phyloP scores from a whole-genome alignment of 1,140 invertebrate species.

The Spodoptera frugiperda region DNA sequence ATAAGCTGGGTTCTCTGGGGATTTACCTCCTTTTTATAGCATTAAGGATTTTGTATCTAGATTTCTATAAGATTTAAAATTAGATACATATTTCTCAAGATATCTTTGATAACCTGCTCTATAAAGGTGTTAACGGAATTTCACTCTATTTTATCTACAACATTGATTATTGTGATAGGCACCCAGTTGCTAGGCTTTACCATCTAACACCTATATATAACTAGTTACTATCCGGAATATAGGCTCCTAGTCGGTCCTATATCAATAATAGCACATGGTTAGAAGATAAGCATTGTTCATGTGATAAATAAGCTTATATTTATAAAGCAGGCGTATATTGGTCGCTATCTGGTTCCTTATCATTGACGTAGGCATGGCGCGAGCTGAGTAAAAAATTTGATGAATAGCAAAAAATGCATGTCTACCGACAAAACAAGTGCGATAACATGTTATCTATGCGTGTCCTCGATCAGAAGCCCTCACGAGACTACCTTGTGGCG shows the following conservation, averaged over 20 bases:
- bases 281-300: conserved; percentile 4
- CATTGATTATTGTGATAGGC: too few relatives aligned
- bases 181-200: too few relatives aligned
- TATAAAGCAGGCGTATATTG: conserved; percentile 16
- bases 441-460: neutral
- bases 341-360: conserved; percentile 10
- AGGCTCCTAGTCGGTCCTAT: neutral
- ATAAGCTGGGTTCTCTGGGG: too few relatives aligned
- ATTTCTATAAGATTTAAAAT: too few relatives aligned
- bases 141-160: too few relatives aligned
- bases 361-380: conserved; percentile 7
- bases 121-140: too few relatives aligned
- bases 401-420: neutral
- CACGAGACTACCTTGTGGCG: conserved; percentile 25
- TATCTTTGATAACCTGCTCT: too few relatives aligned
- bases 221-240: neutral
- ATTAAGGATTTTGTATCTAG: too few relatives aligned
- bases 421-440: neutral
- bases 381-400: conserved; percentile 5
- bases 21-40: too few relatives aligned
- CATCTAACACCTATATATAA: neutral
- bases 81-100: too few relatives aligned
- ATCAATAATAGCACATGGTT: neutral
- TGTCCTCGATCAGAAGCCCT: conserved; percentile 24
- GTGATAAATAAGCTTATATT: neutral